Conservation (phyloP, 2,888 invertebrate genomes). For the Cataglyphis albicans region DNA sequence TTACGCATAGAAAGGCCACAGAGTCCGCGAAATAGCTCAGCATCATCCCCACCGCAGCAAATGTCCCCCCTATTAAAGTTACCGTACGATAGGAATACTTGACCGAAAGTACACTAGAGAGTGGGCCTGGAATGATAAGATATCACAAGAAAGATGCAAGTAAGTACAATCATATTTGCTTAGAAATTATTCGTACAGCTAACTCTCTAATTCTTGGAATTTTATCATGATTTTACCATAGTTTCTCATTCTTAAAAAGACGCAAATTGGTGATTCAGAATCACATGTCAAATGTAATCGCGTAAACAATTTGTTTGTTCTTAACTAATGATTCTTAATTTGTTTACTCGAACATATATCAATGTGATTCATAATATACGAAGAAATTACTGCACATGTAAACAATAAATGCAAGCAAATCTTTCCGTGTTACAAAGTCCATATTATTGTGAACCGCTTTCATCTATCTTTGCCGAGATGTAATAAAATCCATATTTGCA, state of each 20-base stretch:
- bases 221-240: neutral
- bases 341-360: neutral
- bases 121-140: constrained; percentile 89
- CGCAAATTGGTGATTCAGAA: constrained; percentile 3
- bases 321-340: neutral
- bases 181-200: neutral
- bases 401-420: constrained; percentile 1
- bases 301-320: neutral
- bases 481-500: neutral
- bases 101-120: constrained; percentile 94
- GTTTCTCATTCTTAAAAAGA: neutral
- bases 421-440: neutral
- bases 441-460: neutral
- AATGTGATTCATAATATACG: neutral
- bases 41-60: constrained; percentile 94
- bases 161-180: neutral
- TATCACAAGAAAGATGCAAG: neutral
- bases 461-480: neutral
- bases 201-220: neutral
- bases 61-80: constrained; percentile 93
- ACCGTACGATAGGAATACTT: constrained; percentile 94
- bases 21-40: constrained; percentile 93
- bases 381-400: neutral
- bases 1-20: constrained; percentile 92
- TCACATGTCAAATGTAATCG: constrained; percentile 3